phyloP scores from a whole-genome alignment of 1,140 invertebrate genomes.

The Caenorhabditis remanei region DNA sequence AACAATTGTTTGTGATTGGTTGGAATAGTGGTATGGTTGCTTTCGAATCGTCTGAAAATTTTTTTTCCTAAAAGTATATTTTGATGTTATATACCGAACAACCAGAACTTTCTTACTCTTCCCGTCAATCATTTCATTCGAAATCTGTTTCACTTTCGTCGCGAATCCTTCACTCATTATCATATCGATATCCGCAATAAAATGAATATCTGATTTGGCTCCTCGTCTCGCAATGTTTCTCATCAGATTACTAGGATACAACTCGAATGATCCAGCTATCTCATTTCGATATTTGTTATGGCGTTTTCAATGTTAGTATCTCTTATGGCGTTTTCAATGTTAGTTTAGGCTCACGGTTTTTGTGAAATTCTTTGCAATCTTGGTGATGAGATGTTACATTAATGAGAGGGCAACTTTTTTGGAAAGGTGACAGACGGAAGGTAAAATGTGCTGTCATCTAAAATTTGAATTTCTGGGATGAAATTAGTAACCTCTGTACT shows the following conservation, averaged over 20 bases:
- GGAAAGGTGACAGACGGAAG: not conserved
- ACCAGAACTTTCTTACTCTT: not conserved
- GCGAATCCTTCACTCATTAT: slow-evolving; percentile 12
- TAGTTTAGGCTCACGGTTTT: not conserved
- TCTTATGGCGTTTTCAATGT: not conserved
- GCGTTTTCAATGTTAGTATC: not conserved
- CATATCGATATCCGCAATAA: slow-evolving; percentile 10
- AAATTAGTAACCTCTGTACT: no score
- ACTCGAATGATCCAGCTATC: not conserved
- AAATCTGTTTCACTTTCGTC: not conserved
- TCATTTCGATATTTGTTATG: not conserved
- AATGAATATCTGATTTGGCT: slow-evolving; percentile 21
- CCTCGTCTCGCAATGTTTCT: not conserved
- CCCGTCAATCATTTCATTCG: slow-evolving; percentile 13
- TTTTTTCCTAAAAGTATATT: not conserved
- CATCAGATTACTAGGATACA: not conserved
- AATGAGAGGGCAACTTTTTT: not conserved
- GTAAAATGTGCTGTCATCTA: slow-evolving; percentile 7
- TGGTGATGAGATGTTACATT: not conserved
- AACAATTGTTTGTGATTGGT: not conserved
- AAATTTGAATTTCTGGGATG: no score
- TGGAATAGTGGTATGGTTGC: not conserved
- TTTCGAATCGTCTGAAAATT: not conserved
- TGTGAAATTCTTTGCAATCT: not conserved
- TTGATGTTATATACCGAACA: not conserved